A percentile compares a stretch with the other conserved stretches of the same genome.
phyloP scores from a whole-genome alignment of 2,113 vertebrate genomes.

The Spea bombifrons region DNA sequence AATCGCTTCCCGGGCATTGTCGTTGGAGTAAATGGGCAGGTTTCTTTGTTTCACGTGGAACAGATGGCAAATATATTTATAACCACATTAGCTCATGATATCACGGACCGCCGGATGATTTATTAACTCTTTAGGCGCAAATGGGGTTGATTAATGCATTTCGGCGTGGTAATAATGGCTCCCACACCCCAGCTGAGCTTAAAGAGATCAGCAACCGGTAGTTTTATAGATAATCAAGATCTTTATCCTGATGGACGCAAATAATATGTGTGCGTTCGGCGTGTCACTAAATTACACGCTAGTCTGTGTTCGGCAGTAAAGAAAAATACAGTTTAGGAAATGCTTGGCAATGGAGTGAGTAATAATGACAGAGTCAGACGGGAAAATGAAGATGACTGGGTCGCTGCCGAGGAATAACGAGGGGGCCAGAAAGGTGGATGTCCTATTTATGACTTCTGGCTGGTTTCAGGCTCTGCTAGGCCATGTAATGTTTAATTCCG shows the following conservation, averaged over 20 bases:
- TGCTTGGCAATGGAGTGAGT: slow-evolving; percentile 56
- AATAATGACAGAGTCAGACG: slow-evolving; percentile 54
- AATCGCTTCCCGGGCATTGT: slow-evolving; percentile 13
- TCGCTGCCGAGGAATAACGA: slow-evolving; percentile 61
- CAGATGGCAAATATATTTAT: slow-evolving; percentile 38
- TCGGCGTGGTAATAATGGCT: too few relatives aligned
- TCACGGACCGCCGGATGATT: slow-evolving; percentile 40
- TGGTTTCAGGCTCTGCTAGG: slow-evolving; percentile 58
- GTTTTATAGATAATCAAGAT: slow-evolving; percentile 62
- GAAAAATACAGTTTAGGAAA: slow-evolving; percentile 56
- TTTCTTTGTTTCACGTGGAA: neutral
- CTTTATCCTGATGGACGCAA: slow-evolving; percentile 60
- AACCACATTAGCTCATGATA: neutral
- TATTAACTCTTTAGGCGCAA: slow-evolving; percentile 39
- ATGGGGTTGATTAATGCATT: neutral
- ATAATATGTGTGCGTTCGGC: slow-evolving; percentile 56
- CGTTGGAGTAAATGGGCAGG: neutral
- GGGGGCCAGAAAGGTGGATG: slow-evolving; percentile 52
- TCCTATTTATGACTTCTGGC: slow-evolving; percentile 60
- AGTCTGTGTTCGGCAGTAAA: slow-evolving; percentile 64
- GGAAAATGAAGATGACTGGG: slow-evolving; percentile 58
- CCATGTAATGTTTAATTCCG: slow-evolving; percentile 54
- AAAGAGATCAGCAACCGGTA: slow-evolving; percentile 48
- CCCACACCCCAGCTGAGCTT: too few relatives aligned
- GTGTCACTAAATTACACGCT: slow-evolving; percentile 55